phyloP scores from a whole-genome alignment of 1,140 invertebrate species.

The Tribolium madens region DNA sequence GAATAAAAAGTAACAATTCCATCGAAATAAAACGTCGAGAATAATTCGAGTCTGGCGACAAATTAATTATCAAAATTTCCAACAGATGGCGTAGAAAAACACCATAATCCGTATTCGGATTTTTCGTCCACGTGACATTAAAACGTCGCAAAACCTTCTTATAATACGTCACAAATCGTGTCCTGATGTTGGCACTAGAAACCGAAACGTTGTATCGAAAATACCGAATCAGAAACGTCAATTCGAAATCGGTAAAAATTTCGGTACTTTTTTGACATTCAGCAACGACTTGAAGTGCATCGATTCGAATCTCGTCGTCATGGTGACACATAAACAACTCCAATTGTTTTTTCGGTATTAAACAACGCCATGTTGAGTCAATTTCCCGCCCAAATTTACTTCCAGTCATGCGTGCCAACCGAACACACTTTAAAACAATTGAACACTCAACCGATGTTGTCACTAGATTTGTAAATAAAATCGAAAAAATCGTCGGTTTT shows the following conservation, averaged over 20 bases:
- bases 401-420: neutral
- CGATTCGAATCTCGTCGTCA: constrained; percentile 64
- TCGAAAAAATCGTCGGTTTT: neutral
- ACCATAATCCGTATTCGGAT: constrained; percentile 47
- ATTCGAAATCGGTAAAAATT: constrained; percentile 71
- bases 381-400: constrained; percentile 53
- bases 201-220: constrained; percentile 79
- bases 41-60: constrained; percentile 56
- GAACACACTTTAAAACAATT: constrained; percentile 1
- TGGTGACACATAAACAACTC: constrained; percentile 57
- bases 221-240: constrained; percentile 77
- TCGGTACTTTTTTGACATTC: constrained; percentile 83
- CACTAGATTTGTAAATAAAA: neutral
- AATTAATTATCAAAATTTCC: constrained; percentile 47
- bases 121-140: constrained; percentile 55
- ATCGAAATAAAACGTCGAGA: constrained; percentile 21
- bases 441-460: neutral
- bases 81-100: constrained; percentile 52
- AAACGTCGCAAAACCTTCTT: constrained; percentile 72
- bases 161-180: constrained; percentile 71
- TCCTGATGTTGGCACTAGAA: constrained; percentile 74
- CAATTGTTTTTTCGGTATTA: constrained; percentile 35
- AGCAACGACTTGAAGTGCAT: constrained; percentile 77
- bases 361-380: neutral
- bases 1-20: neutral